These are phyloP conservation scores for Andrena bicolor DNA, from an alignment of 2,888 invertebrate genomes.

Conservation along the genomic window DNA sequence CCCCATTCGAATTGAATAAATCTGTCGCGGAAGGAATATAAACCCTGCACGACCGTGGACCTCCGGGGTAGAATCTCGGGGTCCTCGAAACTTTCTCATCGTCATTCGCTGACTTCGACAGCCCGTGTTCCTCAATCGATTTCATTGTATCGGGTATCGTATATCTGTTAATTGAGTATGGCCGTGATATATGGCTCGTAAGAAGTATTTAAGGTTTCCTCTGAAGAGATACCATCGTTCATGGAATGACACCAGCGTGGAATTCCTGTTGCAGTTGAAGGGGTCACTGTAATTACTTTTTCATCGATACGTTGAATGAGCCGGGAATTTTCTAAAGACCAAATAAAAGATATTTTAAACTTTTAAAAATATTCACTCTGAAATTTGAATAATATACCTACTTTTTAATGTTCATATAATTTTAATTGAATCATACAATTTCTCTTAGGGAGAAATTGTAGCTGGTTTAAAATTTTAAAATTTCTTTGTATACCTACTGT, in stretches of 20 bases:
- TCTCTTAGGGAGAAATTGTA: too few species aligned
- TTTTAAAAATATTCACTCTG: too few species aligned
- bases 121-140: constrained; percentile 29
- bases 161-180: constrained; percentile 52
- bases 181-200: constrained; percentile 29
- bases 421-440: not conserved
- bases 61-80: constrained; percentile 16
- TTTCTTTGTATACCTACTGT: too few species aligned
- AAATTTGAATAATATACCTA: too few species aligned
- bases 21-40: constrained; percentile 32
- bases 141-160: constrained; percentile 37
- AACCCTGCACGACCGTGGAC: constrained; percentile 23
- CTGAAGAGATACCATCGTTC: constrained; percentile 44
- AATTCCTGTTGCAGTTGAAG: constrained; percentile 10
- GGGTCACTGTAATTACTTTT: not conserved
- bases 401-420: not conserved
- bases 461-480: too few species aligned
- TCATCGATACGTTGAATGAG: too few species aligned
- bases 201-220: constrained; percentile 17
- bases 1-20: constrained; percentile 45
- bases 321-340: not conserved
- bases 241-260: constrained; percentile 19
- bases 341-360: too few species aligned
- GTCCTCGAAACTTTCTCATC: constrained; percentile 25
- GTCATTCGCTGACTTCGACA: constrained; percentile 21